Evolutionary conservation across 2,888 invertebrate species (phyloP), one percentile per base, ranked within the genome.

Genomic region (Agriopis marginaria): DNA sequence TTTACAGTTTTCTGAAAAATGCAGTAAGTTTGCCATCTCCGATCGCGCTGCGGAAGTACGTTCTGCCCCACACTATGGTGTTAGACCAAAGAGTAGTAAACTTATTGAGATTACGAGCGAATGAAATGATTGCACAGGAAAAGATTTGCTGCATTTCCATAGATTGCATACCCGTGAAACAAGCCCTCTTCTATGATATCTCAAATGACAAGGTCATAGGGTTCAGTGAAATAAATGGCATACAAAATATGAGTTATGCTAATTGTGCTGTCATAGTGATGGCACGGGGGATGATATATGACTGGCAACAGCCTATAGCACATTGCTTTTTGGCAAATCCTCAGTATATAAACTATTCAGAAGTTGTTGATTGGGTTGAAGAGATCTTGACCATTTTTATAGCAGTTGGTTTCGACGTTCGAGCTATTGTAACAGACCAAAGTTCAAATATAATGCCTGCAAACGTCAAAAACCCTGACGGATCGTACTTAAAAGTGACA

Each of bases 61-160:
- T 54, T 12, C 3, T 54, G n/a, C 54, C 54, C 9, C 54, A 17
- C 39, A 32, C 39, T 39, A n/a, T 39, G 1, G 54, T 1, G 39
- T 5, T 54, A 12, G 39, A 54, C 39, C 54, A 12, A 54, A 54
- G 39, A 39, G 6, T 39, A n/a, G 7, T 54, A 32, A 54, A 32
- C 39, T 39, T 32, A n/a, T 39, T 54, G 32, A 54, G 3, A 39
- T 12, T n/a, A 39, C 39, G 11, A 39, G 39, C 17, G n/a, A 54
- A 54, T 39, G 39, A 12, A 39, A 54, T 54, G 54, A 54, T 32
- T 12, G 39, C 39, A 12, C 54, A 39, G 7, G 54, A 12, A 39
- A 54, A 54, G n/a, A 54, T 54, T 39, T 54, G 54, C 54, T 7
- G 54, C 54, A 14, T 54, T 39, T 39, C 54, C n/a, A 39, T 54